A percentile compares a stretch with the other conserved stretches of the same genome.
Conservation (phyloP, 2,113 vertebrate species). For the Orthonyx spaldingii region DNA sequence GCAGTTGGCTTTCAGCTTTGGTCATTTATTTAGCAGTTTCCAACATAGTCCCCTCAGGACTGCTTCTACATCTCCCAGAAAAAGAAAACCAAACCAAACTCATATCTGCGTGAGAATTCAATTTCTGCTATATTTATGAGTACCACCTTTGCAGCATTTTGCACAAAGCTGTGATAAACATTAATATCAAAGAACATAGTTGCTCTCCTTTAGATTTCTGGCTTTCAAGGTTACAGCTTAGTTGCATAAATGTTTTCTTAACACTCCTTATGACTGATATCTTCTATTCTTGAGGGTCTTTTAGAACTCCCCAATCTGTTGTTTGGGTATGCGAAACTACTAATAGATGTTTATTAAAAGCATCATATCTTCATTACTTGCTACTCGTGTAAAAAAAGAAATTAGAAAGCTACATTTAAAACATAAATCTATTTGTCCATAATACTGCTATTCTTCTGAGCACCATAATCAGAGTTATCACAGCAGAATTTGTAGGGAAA, state of each 20-base stretch:
- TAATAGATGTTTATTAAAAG: background rate
- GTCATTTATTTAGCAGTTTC: background rate
- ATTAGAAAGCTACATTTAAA: background rate
- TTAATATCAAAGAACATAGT: background rate
- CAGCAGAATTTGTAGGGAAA: background rate
- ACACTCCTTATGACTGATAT: background rate
- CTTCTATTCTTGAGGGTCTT: background rate
- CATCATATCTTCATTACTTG: background rate
- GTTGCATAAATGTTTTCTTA: background rate
- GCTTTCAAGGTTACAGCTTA: background rate
- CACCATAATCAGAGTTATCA: background rate
- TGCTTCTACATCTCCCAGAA: background rate
- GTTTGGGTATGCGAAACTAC: background rate
- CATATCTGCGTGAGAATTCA: background rate
- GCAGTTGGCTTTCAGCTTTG: background rate
- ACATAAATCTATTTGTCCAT: background rate
- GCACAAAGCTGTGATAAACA: background rate
- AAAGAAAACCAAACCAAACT: background rate
- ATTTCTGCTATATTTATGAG: background rate
- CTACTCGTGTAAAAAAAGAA: background rate
- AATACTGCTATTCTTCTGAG: background rate
- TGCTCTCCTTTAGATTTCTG: background rate
- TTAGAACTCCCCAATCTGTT: background rate
- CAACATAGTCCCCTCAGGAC: background rate
- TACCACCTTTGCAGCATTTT: background rate